Percentiles rank a stretch among this genome's conserved stretches.
Evolutionary conservation across 2,113 vertebrate species (phyloP).

Genomic region (Xiphophorus couchianus): DNA sequence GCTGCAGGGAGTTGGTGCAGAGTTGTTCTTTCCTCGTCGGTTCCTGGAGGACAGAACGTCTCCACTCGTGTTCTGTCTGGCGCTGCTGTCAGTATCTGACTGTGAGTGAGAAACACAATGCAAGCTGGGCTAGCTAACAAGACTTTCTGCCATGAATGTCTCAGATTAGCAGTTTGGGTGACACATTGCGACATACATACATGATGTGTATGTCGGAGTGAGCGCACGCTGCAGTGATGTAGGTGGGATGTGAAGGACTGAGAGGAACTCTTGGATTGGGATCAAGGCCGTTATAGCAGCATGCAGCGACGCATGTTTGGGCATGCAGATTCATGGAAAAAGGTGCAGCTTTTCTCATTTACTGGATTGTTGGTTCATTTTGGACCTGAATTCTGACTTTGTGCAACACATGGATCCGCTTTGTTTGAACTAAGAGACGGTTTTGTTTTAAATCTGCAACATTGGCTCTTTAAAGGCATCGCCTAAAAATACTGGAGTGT

Average conservation of each 20-base stretch:
- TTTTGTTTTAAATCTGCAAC: background rate
- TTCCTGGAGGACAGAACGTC: conserved; percentile 6
- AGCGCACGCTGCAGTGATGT: background rate
- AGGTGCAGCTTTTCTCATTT: conserved; percentile 7
- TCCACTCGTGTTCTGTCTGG: conserved; percentile 7
- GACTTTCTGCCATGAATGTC: conserved; percentile 4
- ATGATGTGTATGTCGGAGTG: background rate
- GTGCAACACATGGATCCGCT: conserved; percentile 35
- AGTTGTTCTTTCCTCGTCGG: background rate
- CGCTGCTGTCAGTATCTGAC: conserved; percentile 4
- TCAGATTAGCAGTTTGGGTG: conserved; percentile 4
- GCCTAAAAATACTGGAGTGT: conserved; percentile 17
- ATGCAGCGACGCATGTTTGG: conserved; percentile 30
- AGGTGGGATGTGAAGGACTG: conserved; percentile 1
- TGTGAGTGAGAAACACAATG: conserved; percentile 16
- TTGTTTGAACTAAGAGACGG: background rate
- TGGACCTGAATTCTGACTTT: conserved; percentile 9
- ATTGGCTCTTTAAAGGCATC: background rate
- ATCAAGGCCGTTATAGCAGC: background rate
- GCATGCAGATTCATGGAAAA: conserved; percentile 41
- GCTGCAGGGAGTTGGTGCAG: background rate
- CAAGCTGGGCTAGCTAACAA: conserved; percentile 1
- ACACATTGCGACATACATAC: background rate
- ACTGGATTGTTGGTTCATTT: conserved; percentile 6
- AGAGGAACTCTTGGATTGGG: conserved; percentile 12